Conservation (phyloP, 2,888 invertebrate species). For the Idaea straminata region DNA sequence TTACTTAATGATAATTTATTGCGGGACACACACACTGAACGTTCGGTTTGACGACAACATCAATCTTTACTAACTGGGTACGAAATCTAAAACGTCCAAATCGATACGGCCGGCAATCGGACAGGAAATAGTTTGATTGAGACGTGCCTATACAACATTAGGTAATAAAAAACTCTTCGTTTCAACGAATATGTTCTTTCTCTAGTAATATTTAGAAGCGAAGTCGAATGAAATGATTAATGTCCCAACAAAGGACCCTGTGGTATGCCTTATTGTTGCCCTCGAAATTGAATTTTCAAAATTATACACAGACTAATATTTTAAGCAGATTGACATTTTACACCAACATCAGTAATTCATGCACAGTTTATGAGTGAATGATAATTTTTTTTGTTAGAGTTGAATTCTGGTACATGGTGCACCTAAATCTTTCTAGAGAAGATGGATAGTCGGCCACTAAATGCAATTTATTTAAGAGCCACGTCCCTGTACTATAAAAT, state of each 20-base stretch:
- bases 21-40: constrained; percentile 61
- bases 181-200: constrained; percentile 57
- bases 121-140: constrained; percentile 72
- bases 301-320: constrained; percentile 24
- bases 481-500: constrained; percentile 22
- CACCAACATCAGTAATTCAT: constrained; percentile 7
- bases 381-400: constrained; percentile 5
- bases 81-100: constrained; percentile 54
- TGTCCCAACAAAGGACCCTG: constrained; percentile 45
- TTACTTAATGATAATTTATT: constrained; percentile 78
- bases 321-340: constrained; percentile 5
- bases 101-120: constrained; percentile 48
- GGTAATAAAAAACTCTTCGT: constrained; percentile 61
- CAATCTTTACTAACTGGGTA: constrained; percentile 67
- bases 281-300: constrained; percentile 49
- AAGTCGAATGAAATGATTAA: constrained; percentile 63
- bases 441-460: constrained; percentile 32
- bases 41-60: constrained; percentile 63
- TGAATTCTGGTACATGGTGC: constrained; percentile 2
- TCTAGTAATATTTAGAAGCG: constrained; percentile 51
- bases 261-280: constrained; percentile 39
- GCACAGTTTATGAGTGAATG: constrained; percentile 6
- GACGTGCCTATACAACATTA: constrained; percentile 66
- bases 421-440: constrained; percentile 13
- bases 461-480: constrained; percentile 41